phyloP scores from a whole-genome alignment of 2,797 vertebrate genomes.

The Sebastes taczanowskii region DNA sequence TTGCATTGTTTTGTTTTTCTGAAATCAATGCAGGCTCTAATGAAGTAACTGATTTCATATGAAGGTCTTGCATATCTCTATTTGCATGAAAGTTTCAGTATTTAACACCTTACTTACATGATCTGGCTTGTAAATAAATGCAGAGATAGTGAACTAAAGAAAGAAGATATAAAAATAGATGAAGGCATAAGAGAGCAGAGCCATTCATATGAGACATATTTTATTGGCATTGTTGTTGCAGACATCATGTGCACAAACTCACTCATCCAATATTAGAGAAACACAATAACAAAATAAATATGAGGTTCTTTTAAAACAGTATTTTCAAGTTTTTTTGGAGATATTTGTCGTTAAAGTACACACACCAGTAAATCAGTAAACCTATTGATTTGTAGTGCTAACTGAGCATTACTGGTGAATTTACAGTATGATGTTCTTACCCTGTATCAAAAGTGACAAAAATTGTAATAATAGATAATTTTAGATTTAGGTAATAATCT shows the following conservation, averaged over 20 bases:
- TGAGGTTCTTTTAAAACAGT: constrained; percentile 54
- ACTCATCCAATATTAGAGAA: constrained; percentile 49
- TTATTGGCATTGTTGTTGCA: constrained; percentile 68
- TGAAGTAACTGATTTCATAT: background rate
- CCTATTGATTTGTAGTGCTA: constrained; percentile 29
- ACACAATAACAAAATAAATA: constrained; percentile 70
- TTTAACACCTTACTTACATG: background rate
- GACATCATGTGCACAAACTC: constrained; percentile 57
- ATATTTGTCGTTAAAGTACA: constrained; percentile 43
- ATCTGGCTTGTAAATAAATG: background rate
- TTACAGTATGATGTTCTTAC: constrained; percentile 14
- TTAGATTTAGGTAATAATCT: constrained; percentile 23
- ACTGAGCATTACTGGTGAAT: constrained; percentile 17
- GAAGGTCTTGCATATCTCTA: background rate
- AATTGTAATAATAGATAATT: constrained; percentile 16
- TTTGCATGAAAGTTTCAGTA: background rate
- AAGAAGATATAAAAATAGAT: background rate
- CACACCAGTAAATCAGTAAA: constrained; percentile 46
- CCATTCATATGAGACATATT: constrained; percentile 32
- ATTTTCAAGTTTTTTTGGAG: constrained; percentile 63
- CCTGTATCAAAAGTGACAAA: constrained; percentile 48
- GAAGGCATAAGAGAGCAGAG: background rate
- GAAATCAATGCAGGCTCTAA: background rate
- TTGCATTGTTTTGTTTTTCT: background rate
- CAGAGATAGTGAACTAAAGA: background rate